Base-by-base conservation (phyloP, 2,888 invertebrate genomes). In the Eulithis prunata region DNA sequence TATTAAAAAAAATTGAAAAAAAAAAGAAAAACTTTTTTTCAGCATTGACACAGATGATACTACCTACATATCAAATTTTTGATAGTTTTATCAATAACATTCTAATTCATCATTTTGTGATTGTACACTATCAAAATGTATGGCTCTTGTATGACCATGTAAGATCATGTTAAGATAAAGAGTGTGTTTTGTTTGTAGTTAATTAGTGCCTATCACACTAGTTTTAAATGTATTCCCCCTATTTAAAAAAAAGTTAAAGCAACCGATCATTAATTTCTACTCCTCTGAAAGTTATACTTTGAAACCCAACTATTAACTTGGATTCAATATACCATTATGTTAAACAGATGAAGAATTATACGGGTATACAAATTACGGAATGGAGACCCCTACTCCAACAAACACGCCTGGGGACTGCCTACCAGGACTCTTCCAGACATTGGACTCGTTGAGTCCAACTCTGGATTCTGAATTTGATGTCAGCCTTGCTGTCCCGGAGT, bases 391-490 rank as follows among this genome's bases (percentile, higher is more conserved):
- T 11, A 91, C 91, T 11, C 89, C 91, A 57, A 53, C 63, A 2
- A 78, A 75, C 3, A 78, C 84, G 2, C 79, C 84, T 0, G 91
- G 89, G 12, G 93, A 92, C 72, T 93, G 93, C 71, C 84, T 94
- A 43, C 87, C 91, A 10, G 90, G 92, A 56, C 82, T 94, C 64
- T 87, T 94, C 75, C 87, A 88, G 63, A 87, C 89, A 46, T 84
- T 94, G 75, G 94, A 94, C 75, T 94, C 94, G 66, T 78, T 94
- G 72, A 94, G 90, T 43, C 89, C 94, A 0, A 85, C 86, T 0
- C 57, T 90, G 6, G 96, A 97, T 79, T 96, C 96, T 0, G 97
- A 97, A 77, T 97, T 95, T 77, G 97, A 97, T 83, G 97, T 97
- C 84, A 95, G 95, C 75, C 91, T 97, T 43, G 96, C 95, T 49